These are phyloP conservation scores for Oligia strigilis DNA, from an alignment of 2,888 invertebrate species.

Conservation along the genomic window DNA sequence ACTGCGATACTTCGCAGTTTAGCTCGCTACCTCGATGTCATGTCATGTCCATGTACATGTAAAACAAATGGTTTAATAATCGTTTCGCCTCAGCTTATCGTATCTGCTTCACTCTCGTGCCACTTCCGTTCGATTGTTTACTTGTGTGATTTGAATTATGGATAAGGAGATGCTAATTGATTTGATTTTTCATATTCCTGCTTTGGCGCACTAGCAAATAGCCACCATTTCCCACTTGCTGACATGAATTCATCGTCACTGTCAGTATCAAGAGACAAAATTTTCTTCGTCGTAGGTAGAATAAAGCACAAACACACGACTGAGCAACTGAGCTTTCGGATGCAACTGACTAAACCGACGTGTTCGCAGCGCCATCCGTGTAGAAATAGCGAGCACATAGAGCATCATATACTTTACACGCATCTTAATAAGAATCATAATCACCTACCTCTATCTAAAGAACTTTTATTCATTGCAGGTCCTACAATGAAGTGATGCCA, in stretches of 20 bases:
- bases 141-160: not conserved
- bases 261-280: not conserved
- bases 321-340: not conserved
- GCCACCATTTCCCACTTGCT: not conserved
- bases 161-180: not conserved
- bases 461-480: constrained; percentile 78
- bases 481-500: constrained; percentile 91
- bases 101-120: not conserved
- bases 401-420: not conserved
- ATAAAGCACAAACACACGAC: not conserved
- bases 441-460: not conserved
- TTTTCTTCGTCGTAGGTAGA: not conserved
- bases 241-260: not conserved
- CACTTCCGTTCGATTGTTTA: not conserved
- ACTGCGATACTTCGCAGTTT: not conserved
- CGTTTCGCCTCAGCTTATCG: not conserved
- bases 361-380: not conserved
- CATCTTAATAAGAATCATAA: not conserved
- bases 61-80: not conserved
- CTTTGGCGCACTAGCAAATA: not conserved
- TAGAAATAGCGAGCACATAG: not conserved
- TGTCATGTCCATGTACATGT: not conserved
- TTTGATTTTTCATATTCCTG: not conserved
- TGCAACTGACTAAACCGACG: not conserved
- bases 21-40: not conserved